Evolutionary conservation across 2,888 invertebrate species (phyloP).

Genomic region (Noctua comes): DNA sequence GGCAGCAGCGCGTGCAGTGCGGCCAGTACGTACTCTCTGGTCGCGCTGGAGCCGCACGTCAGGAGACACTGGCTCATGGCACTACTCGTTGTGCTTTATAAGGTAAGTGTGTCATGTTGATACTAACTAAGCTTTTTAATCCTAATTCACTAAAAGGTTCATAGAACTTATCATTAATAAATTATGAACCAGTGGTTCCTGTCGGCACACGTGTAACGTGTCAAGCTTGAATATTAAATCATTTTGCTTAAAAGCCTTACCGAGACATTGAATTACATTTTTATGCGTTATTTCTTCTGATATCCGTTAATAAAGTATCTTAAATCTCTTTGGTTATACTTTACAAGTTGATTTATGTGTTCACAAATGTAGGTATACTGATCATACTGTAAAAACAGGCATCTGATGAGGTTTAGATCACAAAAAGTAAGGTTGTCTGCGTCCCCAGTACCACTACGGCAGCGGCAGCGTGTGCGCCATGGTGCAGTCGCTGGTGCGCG

Average conservation of each 20-base stretch:
- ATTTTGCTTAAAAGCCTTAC: no score
- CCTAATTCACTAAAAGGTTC: not conserved
- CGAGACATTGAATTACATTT: no score
- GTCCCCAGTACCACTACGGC: constrained; percentile 93
- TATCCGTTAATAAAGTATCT: no score
- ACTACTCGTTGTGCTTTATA: constrained; percentile 97
- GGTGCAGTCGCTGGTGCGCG: constrained; percentile 95
- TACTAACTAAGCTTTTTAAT: not conserved
- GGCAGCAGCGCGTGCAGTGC: constrained; percentile 57
- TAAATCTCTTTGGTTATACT: no score
- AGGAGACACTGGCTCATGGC: constrained; percentile 98
- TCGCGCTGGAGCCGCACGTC: constrained; percentile 96
- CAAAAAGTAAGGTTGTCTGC: not conserved
- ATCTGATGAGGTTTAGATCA: no score
- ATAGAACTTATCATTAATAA: not conserved
- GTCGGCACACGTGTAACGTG: no score
- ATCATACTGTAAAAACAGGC: no score
- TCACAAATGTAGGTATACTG: no score
- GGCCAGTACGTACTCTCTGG: constrained; percentile 93
- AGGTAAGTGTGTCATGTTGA: constrained; percentile 90
- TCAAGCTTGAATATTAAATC: no score
- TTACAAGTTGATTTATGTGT: no score
- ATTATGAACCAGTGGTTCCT: not conserved
- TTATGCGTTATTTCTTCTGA: no score
- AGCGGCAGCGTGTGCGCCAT: constrained; percentile 92